Evolutionary conservation across 2,113 vertebrate genomes (phyloP), one percentile per base, ranked within the genome.

Genomic region (Gobiocypris rarus): DNA sequence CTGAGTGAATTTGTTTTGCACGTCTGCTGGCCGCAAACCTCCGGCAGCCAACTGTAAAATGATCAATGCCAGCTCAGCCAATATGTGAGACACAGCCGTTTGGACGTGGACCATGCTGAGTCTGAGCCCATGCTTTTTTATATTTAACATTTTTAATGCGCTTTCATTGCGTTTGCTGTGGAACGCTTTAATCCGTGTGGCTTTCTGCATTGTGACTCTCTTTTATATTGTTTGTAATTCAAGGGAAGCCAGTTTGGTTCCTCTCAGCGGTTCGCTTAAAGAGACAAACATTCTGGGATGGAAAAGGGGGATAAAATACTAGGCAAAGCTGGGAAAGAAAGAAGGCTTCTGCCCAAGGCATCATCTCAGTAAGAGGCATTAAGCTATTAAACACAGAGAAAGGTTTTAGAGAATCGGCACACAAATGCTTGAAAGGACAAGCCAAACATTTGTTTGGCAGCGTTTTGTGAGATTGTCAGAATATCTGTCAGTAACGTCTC

Each of bases 401-500:
- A 79, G 78, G 80, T 52, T 88, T 86, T 78, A 85, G 75, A 86
- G 54, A 85, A 69, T 41, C 14, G 82, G 76, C 65, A 75, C 82
- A 50, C 58, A 87, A 89, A 84, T 81, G 87, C 76, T 75, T 63
- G 28, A 74, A 85, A 87, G 73, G 61, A 82, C 65, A 50, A 87
- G 83, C 83, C 83, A 78, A 79, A 83, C 24, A 52, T 78, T 86
- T 69, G 54, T 48, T 63, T 85, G 84, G 58, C 75, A 81, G 38
- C 7, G 54, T 77, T 87, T 81, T 85, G 83, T 81, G 61, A 84
- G 85, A 88, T 86, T 88, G 89, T 92, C 91, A 91, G 89, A 90
- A 89, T 89, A 90, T 88, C 87, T 83, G 87, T 91, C 89, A 91
- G 81, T 86, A 89, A 78, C 34, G 84, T 86, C 89, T 92, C 85